Evolutionary conservation across 2,888 invertebrate species (phyloP).

Genomic region (Phalera bucephala): DNA sequence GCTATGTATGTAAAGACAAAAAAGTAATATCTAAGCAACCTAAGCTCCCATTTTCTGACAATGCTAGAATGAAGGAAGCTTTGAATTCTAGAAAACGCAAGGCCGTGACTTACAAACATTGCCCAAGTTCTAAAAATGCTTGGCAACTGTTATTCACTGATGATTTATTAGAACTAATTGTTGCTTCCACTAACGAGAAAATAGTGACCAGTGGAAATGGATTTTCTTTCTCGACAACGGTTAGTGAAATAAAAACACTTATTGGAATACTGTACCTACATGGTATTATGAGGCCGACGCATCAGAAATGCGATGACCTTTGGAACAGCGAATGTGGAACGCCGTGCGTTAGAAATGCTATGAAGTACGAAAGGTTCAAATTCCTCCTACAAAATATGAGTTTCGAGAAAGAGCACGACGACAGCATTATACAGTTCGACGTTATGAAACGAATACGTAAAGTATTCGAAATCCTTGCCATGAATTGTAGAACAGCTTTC

Average conservation of each 20-base stretch:
- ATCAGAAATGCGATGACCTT: slow-evolving; percentile 62
- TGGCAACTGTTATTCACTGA: slow-evolving; percentile 70
- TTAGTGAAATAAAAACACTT: slow-evolving; percentile 63
- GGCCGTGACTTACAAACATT: slow-evolving; percentile 35
- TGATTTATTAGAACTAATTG: slow-evolving; percentile 67
- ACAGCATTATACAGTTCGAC: slow-evolving; percentile 54
- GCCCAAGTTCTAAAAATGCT: slow-evolving; percentile 55
- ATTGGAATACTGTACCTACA: slow-evolving; percentile 72
- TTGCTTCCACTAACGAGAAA: slow-evolving; percentile 65
- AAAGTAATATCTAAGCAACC: slow-evolving; percentile 51
- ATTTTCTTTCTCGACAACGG: slow-evolving; percentile 39
- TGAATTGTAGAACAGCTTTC: slow-evolving; percentile 66
- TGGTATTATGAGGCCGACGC: slow-evolving; percentile 68
- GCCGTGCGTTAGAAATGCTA: slow-evolving; percentile 53
- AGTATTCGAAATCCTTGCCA: slow-evolving; percentile 71
- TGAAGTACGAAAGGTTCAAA: slow-evolving; percentile 65
- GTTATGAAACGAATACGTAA: slow-evolving; percentile 68
- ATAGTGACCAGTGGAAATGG: slow-evolving; percentile 44
- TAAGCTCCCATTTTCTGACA: slow-evolving; percentile 33
- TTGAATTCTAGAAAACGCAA: slow-evolving; percentile 49
- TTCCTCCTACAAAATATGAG: slow-evolving; percentile 62
- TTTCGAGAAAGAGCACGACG: slow-evolving; percentile 54
- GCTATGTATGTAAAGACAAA: slow-evolving; percentile 60
- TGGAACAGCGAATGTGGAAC: slow-evolving; percentile 64
- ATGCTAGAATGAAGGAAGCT: slow-evolving; percentile 43